Base-by-base conservation (phyloP, 2,888 invertebrate species). In the Hanleya hanleyi region DNA sequence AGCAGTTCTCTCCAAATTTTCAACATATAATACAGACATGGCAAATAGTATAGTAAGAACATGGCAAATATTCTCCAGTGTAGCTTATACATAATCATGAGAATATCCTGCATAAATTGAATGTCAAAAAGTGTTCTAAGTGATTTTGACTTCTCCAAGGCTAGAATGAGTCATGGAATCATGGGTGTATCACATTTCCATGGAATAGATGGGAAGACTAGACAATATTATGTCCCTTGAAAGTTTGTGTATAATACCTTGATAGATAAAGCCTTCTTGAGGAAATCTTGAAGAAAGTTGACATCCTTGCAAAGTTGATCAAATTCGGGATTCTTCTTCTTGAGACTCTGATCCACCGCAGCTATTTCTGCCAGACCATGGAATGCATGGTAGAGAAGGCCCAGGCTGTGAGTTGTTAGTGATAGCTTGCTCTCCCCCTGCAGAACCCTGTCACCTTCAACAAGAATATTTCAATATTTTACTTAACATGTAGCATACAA, bases 191-290 rank as follows among this genome's bases (percentile, higher is more conserved):
- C n/a, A n/a, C n/a, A n/a, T n/a, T n/a, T n/a, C n/a, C n/a, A n/a
- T n/a, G n/a, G n/a, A n/a, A n/a, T n/a, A n/a, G n/a, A n/a, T n/a
- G n/a, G n/a, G n/a, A n/a, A n/a, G n/a, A n/a, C n/a, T n/a, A n/a
- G n/a, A n/a, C n/a, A n/a, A n/a, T n/a, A n/a, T n/a, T n/a, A n/a
- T n/a, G n/a, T n/a, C n/a, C n/a, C n/a, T n/a, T n/a, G n/a, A n/a
- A n/a, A n/a, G n/a, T n/a, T n/a, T n/a, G n/a, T n/a, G n/a, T n/a
- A 36, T 70, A 64, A 35, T 70, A 87, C 87, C 83, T 87, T 87
- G n/a, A 87, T 75, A 7, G 83, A 79, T 38, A 76, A 71, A 7
- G 85, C 83, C 70, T 86, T 84, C 26, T 82, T 76, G 12, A 87
- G 75, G 70, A 87, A 85, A 67, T 87, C 86, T 66, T 81, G 78